Percentiles rank a stretch among this genome's conserved stretches.
phyloP scores from a whole-genome alignment of 2,888 invertebrate species.

The Rhamnusium bicolor region DNA sequence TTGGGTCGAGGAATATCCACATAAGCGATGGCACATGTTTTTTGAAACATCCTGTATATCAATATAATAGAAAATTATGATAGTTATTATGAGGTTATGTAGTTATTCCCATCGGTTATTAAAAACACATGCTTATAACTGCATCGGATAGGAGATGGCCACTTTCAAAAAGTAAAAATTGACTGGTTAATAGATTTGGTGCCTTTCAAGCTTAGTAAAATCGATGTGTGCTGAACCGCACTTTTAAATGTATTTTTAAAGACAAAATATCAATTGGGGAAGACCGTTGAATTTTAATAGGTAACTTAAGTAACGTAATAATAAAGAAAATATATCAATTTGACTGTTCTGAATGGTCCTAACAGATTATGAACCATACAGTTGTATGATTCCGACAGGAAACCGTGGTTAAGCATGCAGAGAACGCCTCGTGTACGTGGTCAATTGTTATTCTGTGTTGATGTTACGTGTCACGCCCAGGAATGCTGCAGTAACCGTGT shows the following conservation, averaged over 20 bases:
- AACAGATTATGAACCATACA: slow-evolving; percentile 60
- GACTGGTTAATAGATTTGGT: too few relatives aligned
- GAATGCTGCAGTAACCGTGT: slow-evolving; percentile 62
- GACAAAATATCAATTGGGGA: slow-evolving; percentile 23
- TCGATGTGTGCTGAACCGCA: not conserved
- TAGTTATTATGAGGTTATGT: too few relatives aligned
- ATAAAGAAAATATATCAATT: slow-evolving; percentile 47
- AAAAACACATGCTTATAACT: not conserved
- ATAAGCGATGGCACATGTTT: too few relatives aligned
- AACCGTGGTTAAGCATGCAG: slow-evolving; percentile 68
- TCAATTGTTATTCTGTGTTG: slow-evolving; percentile 68
- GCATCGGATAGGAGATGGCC: not conserved
- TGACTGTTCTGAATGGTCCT: slow-evolving; percentile 47
- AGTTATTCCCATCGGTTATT: not conserved
- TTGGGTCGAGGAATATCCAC: too few relatives aligned
- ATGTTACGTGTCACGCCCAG: slow-evolving; percentile 68
- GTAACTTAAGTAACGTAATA: slow-evolving; percentile 25
- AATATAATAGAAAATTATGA: too few relatives aligned
- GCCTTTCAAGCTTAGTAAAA: slow-evolving; percentile 1
- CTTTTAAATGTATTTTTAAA: slow-evolving; percentile 12
- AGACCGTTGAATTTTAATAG: slow-evolving; percentile 34
- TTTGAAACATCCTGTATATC: too few relatives aligned
- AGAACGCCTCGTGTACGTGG: slow-evolving; percentile 67
- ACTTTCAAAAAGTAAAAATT: too few relatives aligned
- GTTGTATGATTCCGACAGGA: slow-evolving; percentile 68